Evolutionary conservation across 2,888 invertebrate genomes (phyloP).

Genomic region (Rotaria sp.): DNA sequence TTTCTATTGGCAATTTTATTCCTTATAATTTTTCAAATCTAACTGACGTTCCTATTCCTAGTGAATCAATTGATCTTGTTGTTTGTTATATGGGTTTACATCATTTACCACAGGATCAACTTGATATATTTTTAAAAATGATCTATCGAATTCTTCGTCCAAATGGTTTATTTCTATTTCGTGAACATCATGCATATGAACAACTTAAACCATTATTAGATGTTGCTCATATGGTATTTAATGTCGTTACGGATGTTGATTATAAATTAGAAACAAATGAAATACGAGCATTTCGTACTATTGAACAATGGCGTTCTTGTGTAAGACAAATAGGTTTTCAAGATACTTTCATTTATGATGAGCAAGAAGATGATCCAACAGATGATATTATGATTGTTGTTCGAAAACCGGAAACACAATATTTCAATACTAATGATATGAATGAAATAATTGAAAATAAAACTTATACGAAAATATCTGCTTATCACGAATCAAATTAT

Average conservation of each 20-base stretch:
- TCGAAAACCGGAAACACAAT: not conserved
- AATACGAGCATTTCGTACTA: constrained; percentile 21
- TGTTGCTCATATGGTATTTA: constrained; percentile 6
- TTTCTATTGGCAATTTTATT: not conserved
- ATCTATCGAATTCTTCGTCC: constrained; percentile 25
- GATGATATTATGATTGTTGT: constrained; percentile 6
- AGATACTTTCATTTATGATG: constrained; percentile 26
- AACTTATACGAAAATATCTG: not conserved
- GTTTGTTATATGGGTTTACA: constrained; percentile 30
- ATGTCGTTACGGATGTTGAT: constrained; percentile 16
- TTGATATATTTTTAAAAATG: not conserved
- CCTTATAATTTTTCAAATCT: not conserved
- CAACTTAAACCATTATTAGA: constrained; percentile 20
- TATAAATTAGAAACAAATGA: not conserved
- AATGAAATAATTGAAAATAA: not conserved
- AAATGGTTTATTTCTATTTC: constrained; percentile 20
- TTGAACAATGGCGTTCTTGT: constrained; percentile 28
- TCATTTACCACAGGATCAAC: constrained; percentile 27
- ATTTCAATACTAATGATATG: not conserved
- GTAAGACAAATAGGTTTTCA: constrained; percentile 16
- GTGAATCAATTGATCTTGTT: not conserved
- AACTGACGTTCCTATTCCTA: constrained; percentile 13
- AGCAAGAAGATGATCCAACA: constrained; percentile 28
- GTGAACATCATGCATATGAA: constrained; percentile 1
- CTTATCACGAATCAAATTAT: not conserved